These are phyloP conservation scores for Entomobrya multifasciata DNA, from an alignment of 2,888 invertebrate genomes.

Conservation along the genomic window DNA sequence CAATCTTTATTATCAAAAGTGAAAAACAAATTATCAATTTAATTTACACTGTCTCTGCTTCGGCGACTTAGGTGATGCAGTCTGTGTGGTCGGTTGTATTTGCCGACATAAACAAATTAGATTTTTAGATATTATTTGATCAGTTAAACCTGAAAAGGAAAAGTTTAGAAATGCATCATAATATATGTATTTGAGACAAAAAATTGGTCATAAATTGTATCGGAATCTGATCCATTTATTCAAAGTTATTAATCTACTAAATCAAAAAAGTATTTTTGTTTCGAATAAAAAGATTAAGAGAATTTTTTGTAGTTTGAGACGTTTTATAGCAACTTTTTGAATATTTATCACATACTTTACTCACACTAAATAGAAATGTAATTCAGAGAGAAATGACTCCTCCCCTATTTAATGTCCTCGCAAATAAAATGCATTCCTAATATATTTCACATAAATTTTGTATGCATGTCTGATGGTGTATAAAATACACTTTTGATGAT, in stretches of 20 bases:
- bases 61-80: neutral
- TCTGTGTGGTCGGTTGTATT: slow-evolving; percentile 53
- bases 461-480: neutral
- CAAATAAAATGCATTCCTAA: slow-evolving; percentile 20
- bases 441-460: neutral
- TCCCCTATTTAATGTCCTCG: slow-evolving; percentile 38
- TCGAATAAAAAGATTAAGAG: neutral
- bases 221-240: too few relatives aligned
- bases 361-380: slow-evolving; percentile 31
- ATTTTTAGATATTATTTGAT: too few relatives aligned
- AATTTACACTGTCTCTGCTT: slow-evolving; percentile 1
- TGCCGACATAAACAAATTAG: neutral
- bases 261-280: too few relatives aligned
- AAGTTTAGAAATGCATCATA: too few relatives aligned
- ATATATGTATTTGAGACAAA: too few relatives aligned
- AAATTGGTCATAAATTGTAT: too few relatives aligned
- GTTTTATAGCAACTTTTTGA: neutral
- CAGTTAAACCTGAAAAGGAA: neutral
- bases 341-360: slow-evolving; percentile 25
- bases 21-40: slow-evolving; percentile 26
- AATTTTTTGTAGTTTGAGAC: neutral
- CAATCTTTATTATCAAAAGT: neutral
- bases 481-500: slow-evolving; percentile 9
- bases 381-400: slow-evolving; percentile 9
- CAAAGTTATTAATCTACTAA: too few relatives aligned